Percentiles rank a stretch among this genome's conserved stretches.
These are phyloP conservation scores for Periophthalmus magnuspinnatus DNA, from an alignment of 2,797 vertebrate species.

Conservation along the genomic window DNA sequence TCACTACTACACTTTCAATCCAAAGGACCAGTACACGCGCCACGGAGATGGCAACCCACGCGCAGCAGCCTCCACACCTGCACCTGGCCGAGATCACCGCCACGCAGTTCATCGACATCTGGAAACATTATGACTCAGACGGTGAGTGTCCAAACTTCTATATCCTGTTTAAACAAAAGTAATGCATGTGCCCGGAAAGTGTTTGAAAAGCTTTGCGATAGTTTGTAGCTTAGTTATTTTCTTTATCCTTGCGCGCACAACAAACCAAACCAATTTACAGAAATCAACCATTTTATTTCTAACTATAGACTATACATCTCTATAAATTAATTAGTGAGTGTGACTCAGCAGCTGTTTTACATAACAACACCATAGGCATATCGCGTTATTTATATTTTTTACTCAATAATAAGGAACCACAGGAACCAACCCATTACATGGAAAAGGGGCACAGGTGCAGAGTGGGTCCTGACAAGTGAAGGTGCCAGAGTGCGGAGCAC, in stretches of 20 bases:
- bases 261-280: background rate
- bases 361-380: background rate
- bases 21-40: slow-evolving; percentile 29
- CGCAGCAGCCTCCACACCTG: slow-evolving; percentile 83
- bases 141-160: slow-evolving; percentile 78
- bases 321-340: background rate
- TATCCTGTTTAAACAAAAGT: background rate
- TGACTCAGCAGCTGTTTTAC: background rate
- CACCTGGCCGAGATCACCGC: slow-evolving; percentile 92
- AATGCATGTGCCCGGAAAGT: too few species aligned
- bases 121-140: slow-evolving; percentile 92
- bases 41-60: slow-evolving; percentile 81
- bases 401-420: too few species aligned
- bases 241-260: background rate
- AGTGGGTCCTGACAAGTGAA: too few species aligned
- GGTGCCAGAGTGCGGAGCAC: slow-evolving; percentile 1
- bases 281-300: background rate
- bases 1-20: slow-evolving; percentile 28
- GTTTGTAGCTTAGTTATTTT: background rate
- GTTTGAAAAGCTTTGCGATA: background rate
- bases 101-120: slow-evolving; percentile 92
- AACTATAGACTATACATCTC: background rate
- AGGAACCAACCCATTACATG: background rate
- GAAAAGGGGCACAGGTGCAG: background rate
- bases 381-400: too few species aligned